phyloP scores from a whole-genome alignment of 2,113 vertebrate genomes.

The Callaeas wilsoni region DNA sequence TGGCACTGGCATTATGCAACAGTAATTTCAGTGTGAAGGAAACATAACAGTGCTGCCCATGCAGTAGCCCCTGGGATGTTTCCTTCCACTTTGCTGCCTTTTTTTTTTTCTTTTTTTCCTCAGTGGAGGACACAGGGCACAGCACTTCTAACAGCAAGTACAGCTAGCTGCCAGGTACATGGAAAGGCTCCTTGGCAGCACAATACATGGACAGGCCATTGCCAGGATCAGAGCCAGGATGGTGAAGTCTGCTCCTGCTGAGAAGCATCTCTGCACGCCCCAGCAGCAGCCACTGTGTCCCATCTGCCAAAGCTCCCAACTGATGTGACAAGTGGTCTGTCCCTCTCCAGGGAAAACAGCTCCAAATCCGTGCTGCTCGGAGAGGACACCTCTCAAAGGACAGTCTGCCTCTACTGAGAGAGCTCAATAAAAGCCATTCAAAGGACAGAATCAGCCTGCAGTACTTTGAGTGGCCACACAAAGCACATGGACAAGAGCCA shows the following conservation, averaged over 20 bases:
- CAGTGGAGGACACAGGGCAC: not conserved
- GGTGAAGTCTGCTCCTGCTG: not conserved
- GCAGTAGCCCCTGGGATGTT: not conserved
- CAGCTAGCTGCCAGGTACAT: not conserved
- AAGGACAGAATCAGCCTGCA: not conserved
- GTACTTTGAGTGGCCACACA: not conserved
- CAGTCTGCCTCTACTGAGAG: not conserved
- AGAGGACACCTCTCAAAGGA: not conserved
- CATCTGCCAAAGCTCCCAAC: not conserved
- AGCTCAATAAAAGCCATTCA: not conserved
- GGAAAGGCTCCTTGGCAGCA: not conserved
- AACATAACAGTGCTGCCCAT: not conserved
- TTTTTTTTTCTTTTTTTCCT: not conserved
- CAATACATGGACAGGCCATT: not conserved
- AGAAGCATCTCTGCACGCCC: not conserved
- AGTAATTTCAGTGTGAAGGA: not conserved
- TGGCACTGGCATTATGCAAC: not conserved
- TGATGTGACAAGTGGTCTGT: not conserved
- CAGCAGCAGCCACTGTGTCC: not conserved
- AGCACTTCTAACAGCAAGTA: not conserved
- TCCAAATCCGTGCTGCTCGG: not conserved
- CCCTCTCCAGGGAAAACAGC: not conserved
- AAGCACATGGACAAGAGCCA: slow-evolving; percentile 14
- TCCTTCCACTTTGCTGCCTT: not conserved
- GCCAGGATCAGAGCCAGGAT: not conserved